phyloP scores from a whole-genome alignment of 1,140 invertebrate genomes.

The Procambarus virginalis region DNA sequence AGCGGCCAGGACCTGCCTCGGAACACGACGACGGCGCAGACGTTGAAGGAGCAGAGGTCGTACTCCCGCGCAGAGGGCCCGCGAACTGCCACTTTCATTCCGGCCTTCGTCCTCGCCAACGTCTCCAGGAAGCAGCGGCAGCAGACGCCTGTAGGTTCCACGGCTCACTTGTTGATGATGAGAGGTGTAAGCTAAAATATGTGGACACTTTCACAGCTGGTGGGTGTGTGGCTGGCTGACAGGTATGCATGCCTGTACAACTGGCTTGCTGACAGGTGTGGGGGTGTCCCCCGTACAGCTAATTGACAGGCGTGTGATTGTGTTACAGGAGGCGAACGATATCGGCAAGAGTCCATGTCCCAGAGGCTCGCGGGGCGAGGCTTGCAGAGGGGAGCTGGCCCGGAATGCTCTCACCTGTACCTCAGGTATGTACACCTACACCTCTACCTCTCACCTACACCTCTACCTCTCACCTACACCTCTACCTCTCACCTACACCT shows the following conservation, averaged over 20 bases:
- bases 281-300: background rate
- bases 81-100: background rate
- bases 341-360: slow-evolving; percentile 52
- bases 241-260: no score
- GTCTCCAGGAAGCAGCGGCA: background rate
- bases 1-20: background rate
- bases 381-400: slow-evolving; percentile 33
- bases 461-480: background rate
- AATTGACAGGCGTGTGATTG: background rate
- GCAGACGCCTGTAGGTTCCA: background rate
- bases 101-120: background rate
- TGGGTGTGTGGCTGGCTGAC: no score
- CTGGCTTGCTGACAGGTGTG: no score
- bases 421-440: slow-evolving; percentile 1
- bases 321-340: slow-evolving; percentile 31
- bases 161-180: background rate
- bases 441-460: background rate
- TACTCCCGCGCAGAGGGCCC: background rate
- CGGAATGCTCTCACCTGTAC: slow-evolving; percentile 27
- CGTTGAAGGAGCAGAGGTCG: no score
- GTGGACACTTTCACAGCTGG: no score
- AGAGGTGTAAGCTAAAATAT: background rate
- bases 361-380: slow-evolving; percentile 17
- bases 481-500: background rate
- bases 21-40: no score